phyloP scores from a whole-genome alignment of 2,113 vertebrate species.

The Hemibagrus wyckioides region DNA sequence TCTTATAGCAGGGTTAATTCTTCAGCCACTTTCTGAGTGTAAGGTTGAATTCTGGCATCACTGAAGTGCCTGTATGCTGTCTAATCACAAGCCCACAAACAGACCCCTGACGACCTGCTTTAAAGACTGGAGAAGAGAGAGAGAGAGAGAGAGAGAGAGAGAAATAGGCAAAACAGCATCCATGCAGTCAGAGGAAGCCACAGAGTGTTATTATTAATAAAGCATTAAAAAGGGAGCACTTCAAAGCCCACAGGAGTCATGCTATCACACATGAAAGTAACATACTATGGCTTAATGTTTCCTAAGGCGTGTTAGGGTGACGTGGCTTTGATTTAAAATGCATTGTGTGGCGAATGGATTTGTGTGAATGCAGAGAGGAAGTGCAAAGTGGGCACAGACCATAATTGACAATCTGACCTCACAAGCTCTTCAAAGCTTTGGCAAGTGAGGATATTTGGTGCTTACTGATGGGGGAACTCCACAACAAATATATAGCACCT shows the following conservation, averaged over 20 bases:
- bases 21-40: slow-evolving; percentile 27
- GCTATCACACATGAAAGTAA: slow-evolving; percentile 80
- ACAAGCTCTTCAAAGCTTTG: slow-evolving; percentile 75
- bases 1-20: slow-evolving; percentile 58
- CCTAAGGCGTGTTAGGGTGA: slow-evolving; percentile 76
- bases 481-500: slow-evolving; percentile 60
- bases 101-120: slow-evolving; percentile 61
- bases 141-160: slow-evolving; percentile 29
- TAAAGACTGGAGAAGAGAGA: slow-evolving; percentile 51
- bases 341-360: slow-evolving; percentile 82
- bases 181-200: slow-evolving; percentile 63
- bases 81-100: slow-evolving; percentile 66
- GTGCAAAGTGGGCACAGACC: slow-evolving; percentile 64
- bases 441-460: slow-evolving; percentile 63
- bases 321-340: slow-evolving; percentile 79
- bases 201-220: slow-evolving; percentile 77
- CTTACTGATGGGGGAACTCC: slow-evolving; percentile 47
- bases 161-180: slow-evolving; percentile 47
- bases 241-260: slow-evolving; percentile 76
- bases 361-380: slow-evolving; percentile 66
- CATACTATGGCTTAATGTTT: slow-evolving; percentile 79
- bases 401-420: slow-evolving; percentile 78
- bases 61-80: slow-evolving; percentile 61
- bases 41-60: slow-evolving; percentile 54
- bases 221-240: slow-evolving; percentile 75